Evolutionary conservation across 2,888 invertebrate species (phyloP).

Genomic region (Metopia argyrocephala): DNA sequence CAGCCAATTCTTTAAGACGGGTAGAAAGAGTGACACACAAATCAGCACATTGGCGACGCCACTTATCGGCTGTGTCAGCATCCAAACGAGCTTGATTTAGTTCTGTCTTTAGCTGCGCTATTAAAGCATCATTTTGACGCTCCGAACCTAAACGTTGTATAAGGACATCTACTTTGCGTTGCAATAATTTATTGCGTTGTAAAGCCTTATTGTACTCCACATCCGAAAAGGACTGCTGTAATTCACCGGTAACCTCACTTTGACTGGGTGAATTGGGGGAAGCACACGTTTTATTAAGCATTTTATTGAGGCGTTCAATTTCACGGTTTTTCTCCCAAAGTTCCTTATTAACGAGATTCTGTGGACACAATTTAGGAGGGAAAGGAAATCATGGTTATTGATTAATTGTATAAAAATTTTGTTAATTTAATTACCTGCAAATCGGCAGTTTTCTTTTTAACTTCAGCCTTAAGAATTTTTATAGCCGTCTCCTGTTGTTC

Average conservation of each 20-base stretch:
- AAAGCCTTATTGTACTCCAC: constrained; percentile 73
- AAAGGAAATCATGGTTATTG: too few species aligned
- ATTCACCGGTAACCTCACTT: constrained; percentile 60
- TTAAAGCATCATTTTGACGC: constrained; percentile 68
- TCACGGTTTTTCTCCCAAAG: constrained; percentile 81
- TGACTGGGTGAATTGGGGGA: constrained; percentile 30
- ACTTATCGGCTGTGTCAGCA: constrained; percentile 73
- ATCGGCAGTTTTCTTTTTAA: constrained; percentile 76
- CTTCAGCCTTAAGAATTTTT: constrained; percentile 79
- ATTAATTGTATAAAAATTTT: neutral
- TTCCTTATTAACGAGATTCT: constrained; percentile 81
- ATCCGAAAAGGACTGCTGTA: constrained; percentile 75
- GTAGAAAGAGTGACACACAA: constrained; percentile 79
- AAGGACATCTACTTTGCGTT: constrained; percentile 74
- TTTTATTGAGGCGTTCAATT: constrained; percentile 79
- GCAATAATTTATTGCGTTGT: constrained; percentile 74
- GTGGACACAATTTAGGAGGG: neutral
- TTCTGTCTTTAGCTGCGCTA: constrained; percentile 70
- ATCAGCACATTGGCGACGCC: constrained; percentile 75
- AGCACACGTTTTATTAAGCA: constrained; percentile 67
- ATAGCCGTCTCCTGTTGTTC: constrained; percentile 80
- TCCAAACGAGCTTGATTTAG: constrained; percentile 71
- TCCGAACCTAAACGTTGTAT: constrained; percentile 71
- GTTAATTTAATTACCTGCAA: constrained; percentile 74
- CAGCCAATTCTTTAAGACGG: constrained; percentile 82